Percentiles rank a stretch among this genome's conserved stretches.
Evolutionary conservation across 2,797 vertebrate species (phyloP).

Genomic region (Typhlichthys subterraneus): DNA sequence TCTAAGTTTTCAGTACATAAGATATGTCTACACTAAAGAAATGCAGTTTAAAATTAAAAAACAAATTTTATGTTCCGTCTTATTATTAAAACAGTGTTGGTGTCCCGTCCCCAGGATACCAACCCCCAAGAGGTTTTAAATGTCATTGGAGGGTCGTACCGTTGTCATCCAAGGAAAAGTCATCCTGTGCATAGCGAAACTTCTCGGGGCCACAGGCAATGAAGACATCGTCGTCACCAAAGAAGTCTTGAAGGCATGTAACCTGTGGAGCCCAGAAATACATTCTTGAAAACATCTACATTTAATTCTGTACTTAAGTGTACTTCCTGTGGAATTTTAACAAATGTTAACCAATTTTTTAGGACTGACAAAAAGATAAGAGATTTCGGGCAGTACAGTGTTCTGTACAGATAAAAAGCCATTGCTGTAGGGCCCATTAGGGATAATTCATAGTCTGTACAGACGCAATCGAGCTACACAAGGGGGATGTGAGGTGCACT

Average conservation of each 20-base stretch:
- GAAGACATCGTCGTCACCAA: constrained; percentile 96
- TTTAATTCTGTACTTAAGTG: not conserved
- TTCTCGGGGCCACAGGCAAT: constrained; percentile 98
- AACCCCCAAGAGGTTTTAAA: not conserved
- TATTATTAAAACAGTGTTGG: no score
- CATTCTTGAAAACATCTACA: not conserved
- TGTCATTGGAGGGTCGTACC: constrained; percentile 72
- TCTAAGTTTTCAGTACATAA: no score
- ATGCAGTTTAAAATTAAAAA: no score
- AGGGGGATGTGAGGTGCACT: no score
- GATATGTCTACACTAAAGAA: no score
- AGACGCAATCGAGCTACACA: no score
- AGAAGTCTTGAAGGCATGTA: constrained; percentile 98
- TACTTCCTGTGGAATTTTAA: no score
- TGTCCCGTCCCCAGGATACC: no score
- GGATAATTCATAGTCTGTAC: not conserved
- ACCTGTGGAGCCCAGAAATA: constrained; percentile 76
- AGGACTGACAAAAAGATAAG: no score
- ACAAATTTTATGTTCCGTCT: no score
- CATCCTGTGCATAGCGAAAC: constrained; percentile 98
- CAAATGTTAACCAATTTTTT: no score
- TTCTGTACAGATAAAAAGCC: not conserved
- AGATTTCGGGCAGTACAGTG: not conserved
- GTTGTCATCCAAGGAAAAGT: constrained; percentile 97
- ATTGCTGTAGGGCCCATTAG: no score